Conservation (phyloP, 37 sponge, comb jelly and placozoan species). For the Cladorhizidae sp. region DNA sequence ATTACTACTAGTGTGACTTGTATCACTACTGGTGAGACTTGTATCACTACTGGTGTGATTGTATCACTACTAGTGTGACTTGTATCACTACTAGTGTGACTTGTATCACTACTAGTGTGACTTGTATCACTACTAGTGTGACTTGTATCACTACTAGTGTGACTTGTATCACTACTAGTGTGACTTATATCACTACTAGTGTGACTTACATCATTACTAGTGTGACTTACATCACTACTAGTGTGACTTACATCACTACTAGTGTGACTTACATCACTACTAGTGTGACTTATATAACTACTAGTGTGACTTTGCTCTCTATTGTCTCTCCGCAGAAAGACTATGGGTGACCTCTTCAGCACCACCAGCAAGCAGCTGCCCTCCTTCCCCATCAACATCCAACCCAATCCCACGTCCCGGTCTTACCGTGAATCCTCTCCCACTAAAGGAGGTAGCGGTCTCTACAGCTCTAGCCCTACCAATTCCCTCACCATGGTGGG, state of each 20-base stretch:
- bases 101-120: no score
- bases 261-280: neutral
- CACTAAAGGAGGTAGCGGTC: neutral
- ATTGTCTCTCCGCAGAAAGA: conserved; percentile 1
- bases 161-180: no score
- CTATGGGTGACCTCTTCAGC: conserved; percentile 21
- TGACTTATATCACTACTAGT: no score
- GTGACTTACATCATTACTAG: neutral
- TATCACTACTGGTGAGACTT: no score
- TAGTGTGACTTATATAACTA: neutral
- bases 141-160: no score
- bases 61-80: no score
- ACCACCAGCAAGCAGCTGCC: conserved; percentile 17
- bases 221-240: neutral
- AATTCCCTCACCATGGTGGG: conserved; percentile 1
- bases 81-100: no score
- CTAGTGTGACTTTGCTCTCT: neutral
- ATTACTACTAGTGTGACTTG: no score
- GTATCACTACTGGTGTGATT: no score
- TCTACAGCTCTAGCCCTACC: conserved; percentile 19
- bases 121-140: no score
- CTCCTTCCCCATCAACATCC: conserved; percentile 47
- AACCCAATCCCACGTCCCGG: neutral
- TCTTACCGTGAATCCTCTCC: conserved; percentile 25
- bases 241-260: neutral